Evolutionary conservation across 2,113 vertebrate genomes (phyloP), one percentile per base, ranked within the genome.

Genomic region (Bos javanicus): DNA sequence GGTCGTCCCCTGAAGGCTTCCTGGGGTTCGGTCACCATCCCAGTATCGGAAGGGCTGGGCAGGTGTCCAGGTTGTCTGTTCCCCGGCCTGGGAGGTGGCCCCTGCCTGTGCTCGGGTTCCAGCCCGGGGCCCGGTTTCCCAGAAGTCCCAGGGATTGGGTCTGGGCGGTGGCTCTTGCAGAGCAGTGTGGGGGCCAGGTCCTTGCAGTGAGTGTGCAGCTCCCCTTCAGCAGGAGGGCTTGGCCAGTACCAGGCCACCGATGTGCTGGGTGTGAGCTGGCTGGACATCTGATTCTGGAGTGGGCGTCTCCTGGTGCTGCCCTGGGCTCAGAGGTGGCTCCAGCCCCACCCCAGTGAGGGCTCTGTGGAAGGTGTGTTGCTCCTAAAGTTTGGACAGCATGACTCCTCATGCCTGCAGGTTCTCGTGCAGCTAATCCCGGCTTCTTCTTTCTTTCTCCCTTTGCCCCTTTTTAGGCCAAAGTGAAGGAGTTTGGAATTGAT

Each of bases 401-500:
- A 0, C 19, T n/a, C 23, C 19, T 78, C 2, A 0, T 7, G 14
- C 46, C 50, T 21, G 17, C 52, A 21, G 57, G 1, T 52, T 89
- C 28, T n/a, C 7, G 2, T 33, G 39, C 43, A 1, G 9, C 90
- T 96, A 91, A 87, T 25, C 56, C 28, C 14, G 21, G 2, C 16
- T 33, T 17, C 23, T 83, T 48, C 43, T 9, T 50, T 46, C 71
- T 81, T 60, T 74, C 90, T 95, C 85, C 39, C 62, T 94, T 93
- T 59, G 97, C 96, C 67, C 81, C 67, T 97, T 54, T 98, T 23
- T 98, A 99, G 99, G 96, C 98, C 78, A 99, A 99, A 99, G 99
- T 99, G 94, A 99, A 99, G 96, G 99, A 99, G n/a, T 99, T 99
- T 48, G 99, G 99, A 97, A 99, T 99, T 95, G 99, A 99, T 98